A percentile compares a stretch with the other conserved stretches of the same genome.
Evolutionary conservation across 2,113 vertebrate species (phyloP).

Genomic region (Isichthys henryi): DNA sequence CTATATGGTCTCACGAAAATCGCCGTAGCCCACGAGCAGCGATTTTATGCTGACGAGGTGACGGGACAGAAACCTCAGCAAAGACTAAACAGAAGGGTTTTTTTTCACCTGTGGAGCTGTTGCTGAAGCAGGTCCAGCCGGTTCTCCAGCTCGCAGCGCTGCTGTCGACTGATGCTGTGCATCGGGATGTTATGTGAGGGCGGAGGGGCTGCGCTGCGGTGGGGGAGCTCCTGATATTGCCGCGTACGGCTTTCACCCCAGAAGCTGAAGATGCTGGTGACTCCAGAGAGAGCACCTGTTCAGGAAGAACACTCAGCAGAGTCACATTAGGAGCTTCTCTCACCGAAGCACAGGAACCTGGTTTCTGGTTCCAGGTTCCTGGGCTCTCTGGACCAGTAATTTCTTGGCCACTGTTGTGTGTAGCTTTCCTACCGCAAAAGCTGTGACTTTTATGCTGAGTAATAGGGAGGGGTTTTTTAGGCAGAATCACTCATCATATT

Average conservation of each 20-base stretch:
- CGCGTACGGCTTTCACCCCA: conserved; percentile 63
- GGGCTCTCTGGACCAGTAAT: background rate
- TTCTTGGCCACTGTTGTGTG: background rate
- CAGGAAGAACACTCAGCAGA: background rate
- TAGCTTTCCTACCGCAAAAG: background rate
- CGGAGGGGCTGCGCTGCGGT: conserved; percentile 45
- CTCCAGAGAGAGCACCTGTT: conserved; percentile 64
- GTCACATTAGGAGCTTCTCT: background rate
- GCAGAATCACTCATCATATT: background rate
- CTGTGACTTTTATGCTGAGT: background rate
- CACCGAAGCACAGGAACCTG: background rate
- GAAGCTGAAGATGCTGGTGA: conserved; percentile 76
- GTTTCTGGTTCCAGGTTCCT: background rate
- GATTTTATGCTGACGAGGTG: background rate
- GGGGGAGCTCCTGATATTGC: conserved; percentile 69
- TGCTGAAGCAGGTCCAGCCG: conserved; percentile 68
- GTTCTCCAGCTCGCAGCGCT: conserved; percentile 57
- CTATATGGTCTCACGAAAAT: background rate
- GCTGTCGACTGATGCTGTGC: conserved; percentile 41
- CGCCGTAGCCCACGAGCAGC: background rate
- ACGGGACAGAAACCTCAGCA: background rate
- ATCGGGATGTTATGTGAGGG: conserved; percentile 43
- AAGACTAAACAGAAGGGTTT: background rate
- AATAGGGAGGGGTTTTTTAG: background rate
- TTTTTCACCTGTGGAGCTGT: conserved; percentile 67